phyloP scores from a whole-genome alignment of 2,113 vertebrate species.

The Myodes glareolus region DNA sequence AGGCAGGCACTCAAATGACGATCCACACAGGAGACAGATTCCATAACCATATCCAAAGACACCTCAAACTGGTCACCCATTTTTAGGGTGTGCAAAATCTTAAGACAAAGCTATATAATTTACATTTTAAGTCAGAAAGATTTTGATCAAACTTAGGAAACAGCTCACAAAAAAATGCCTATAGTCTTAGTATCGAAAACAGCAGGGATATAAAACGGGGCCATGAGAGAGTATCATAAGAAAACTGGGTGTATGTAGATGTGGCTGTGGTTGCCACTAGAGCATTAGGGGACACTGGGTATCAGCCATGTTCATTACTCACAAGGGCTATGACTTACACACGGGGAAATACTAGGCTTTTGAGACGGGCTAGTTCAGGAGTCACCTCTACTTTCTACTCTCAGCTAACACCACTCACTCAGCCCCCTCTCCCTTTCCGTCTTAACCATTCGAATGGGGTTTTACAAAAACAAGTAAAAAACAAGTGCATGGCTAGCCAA shows the following conservation, averaged over 20 bases:
- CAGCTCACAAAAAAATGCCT: neutral
- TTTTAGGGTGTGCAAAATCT: constrained; percentile 40
- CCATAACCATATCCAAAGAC: neutral
- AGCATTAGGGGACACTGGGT: neutral
- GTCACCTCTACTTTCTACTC: neutral
- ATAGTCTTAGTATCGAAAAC: neutral
- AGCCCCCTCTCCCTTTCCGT: neutral
- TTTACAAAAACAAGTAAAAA: neutral
- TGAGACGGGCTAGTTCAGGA: neutral
- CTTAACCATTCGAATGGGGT: neutral
- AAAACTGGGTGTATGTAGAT: neutral
- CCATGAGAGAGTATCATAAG: neutral
- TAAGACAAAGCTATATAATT: neutral
- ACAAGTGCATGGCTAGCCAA: neutral
- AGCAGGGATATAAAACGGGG: neutral
- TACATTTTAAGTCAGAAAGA: constrained; percentile 20
- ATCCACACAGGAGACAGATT: neutral
- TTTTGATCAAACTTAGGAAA: constrained; percentile 17
- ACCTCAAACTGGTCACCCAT: neutral
- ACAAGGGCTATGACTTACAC: constrained; percentile 8
- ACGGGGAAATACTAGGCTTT: neutral
- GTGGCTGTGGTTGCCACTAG: neutral
- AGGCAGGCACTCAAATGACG: neutral
- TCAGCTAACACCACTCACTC: neutral
- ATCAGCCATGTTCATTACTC: constrained; percentile 29